Evolutionary conservation across 2,113 vertebrate genomes (phyloP).

Genomic region (Pollachius pollachius): DNA sequence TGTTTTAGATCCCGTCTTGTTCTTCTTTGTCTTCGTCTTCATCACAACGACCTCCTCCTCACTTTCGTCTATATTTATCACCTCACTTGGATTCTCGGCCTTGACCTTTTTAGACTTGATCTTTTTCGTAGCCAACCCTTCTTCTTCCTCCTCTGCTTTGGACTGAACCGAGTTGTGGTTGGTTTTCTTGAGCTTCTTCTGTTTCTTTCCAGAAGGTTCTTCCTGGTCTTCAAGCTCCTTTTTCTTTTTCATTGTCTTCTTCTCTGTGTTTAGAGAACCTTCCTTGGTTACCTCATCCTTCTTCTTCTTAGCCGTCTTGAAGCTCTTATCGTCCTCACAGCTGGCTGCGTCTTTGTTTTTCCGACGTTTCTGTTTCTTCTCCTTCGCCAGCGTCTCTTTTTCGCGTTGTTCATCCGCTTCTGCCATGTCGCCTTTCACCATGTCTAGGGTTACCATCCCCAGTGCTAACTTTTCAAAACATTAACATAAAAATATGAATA

Average conservation of each 20-base stretch:
- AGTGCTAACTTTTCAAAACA: conserved; percentile 24
- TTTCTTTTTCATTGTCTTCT: no score
- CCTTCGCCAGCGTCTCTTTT: conserved; percentile 31
- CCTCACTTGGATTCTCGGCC: neutral
- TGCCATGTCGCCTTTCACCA: neutral
- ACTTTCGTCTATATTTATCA: conserved; percentile 31
- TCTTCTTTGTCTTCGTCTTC: conserved; percentile 14
- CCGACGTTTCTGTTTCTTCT: conserved; percentile 39
- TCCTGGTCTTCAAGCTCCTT: neutral
- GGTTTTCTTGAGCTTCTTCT: conserved; percentile 5
- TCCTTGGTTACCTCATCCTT: no score
- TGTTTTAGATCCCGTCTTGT: neutral
- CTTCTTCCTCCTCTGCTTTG: conserved; percentile 23
- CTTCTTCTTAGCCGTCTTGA: neutral
- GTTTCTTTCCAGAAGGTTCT: conserved; percentile 1
- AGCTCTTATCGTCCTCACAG: conserved; percentile 1
- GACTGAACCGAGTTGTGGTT: neutral
- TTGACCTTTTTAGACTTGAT: conserved; percentile 20
- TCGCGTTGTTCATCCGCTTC: neutral
- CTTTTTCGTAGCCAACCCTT: conserved; percentile 1
- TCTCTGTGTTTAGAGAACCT: no score
- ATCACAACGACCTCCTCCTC: neutral
- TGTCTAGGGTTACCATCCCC: conserved; percentile 9
- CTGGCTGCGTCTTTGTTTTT: conserved; percentile 15
- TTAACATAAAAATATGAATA: no score